Evolutionary conservation across 2,888 invertebrate genomes (phyloP).

Genomic region (Papilio elwesi): DNA sequence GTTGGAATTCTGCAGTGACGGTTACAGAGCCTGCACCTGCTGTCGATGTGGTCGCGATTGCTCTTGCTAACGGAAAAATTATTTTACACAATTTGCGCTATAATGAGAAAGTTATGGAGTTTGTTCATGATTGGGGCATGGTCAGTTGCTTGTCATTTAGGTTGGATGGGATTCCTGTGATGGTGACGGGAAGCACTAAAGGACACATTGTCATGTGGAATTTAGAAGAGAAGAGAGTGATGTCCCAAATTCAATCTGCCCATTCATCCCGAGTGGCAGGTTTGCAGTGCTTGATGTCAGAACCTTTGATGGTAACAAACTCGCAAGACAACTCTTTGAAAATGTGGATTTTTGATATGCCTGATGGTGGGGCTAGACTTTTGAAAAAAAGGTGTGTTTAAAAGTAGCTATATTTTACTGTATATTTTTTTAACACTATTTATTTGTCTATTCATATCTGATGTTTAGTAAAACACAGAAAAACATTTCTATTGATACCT

Average conservation of each 20-base stretch:
- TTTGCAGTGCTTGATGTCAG: constrained; percentile 92
- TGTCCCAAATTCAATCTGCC: constrained; percentile 91
- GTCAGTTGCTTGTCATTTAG: constrained; percentile 94
- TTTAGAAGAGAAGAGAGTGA: constrained; percentile 90
- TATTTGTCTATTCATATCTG: not conserved
- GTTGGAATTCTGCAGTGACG: constrained; percentile 89
- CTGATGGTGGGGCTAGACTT: constrained; percentile 94
- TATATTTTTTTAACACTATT: not conserved
- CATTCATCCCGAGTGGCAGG: constrained; percentile 92
- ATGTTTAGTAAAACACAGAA: not conserved
- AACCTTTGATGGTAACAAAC: constrained; percentile 95
- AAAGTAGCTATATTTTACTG: not conserved
- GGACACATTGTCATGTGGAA: constrained; percentile 98
- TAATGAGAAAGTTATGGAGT: constrained; percentile 92
- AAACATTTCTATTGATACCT: no score
- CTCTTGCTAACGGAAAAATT: constrained; percentile 92
- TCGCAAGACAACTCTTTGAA: constrained; percentile 97
- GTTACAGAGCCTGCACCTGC: constrained; percentile 95
- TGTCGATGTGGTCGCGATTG: constrained; percentile 95
- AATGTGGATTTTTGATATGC: constrained; percentile 95
- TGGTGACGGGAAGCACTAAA: constrained; percentile 91
- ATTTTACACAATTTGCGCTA: constrained; percentile 93
- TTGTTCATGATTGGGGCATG: constrained; percentile 96
- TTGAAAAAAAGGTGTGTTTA: constrained; percentile 86
- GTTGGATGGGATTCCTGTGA: constrained; percentile 92